phyloP scores from a whole-genome alignment of 2,113 vertebrate genomes.

The Fregata magnificens region DNA sequence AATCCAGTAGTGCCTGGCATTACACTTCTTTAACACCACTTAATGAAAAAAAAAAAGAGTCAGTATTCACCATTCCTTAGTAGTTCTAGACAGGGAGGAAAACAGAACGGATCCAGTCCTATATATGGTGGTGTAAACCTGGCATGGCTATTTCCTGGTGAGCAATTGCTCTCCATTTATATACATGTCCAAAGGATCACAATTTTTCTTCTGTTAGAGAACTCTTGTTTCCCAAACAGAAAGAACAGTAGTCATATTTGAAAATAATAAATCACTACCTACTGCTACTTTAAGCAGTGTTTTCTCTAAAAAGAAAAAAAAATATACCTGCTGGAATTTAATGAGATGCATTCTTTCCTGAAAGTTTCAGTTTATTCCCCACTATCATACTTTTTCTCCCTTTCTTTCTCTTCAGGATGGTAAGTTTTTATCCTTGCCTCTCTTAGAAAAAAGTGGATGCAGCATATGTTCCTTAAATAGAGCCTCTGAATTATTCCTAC shows the following conservation, averaged over 20 bases:
- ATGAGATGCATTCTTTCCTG: not conserved
- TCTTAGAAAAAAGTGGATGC: not conserved
- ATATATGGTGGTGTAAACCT: not conserved
- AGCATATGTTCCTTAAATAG: constrained; percentile 9
- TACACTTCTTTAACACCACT: not conserved
- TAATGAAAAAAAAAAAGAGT: not conserved
- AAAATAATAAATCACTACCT: not conserved
- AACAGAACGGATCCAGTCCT: not conserved
- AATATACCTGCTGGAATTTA: not conserved
- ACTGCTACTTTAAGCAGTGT: not conserved
- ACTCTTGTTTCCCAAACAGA: not conserved
- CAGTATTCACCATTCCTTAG: not conserved
- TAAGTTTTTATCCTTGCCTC: not conserved
- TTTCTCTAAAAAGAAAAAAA: not conserved
- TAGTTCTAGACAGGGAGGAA: not conserved
- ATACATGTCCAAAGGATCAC: not conserved
- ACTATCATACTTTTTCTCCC: not conserved
- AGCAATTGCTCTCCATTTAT: not conserved
- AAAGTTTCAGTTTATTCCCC: not conserved
- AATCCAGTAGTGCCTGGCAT: not conserved
- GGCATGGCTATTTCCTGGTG: not conserved
- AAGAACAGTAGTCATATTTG: not conserved
- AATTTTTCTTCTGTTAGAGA: not conserved
- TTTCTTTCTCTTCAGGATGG: not conserved
- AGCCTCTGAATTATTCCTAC: not conserved